Evolutionary conservation across 2,888 invertebrate genomes (phyloP).

Genomic region (Cephus spinipes): DNA sequence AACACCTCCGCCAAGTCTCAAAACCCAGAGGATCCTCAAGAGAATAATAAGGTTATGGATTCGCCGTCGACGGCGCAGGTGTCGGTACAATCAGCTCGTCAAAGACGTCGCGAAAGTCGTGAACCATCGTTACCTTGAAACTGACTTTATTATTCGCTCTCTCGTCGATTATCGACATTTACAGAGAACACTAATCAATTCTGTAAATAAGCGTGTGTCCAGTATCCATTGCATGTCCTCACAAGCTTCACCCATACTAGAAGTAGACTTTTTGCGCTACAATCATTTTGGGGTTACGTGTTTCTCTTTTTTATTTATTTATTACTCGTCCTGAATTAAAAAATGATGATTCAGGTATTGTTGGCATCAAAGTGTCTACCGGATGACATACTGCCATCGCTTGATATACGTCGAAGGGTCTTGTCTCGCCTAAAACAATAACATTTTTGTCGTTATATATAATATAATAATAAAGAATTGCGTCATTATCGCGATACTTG

Average conservation of each 20-base stretch:
- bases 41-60: background rate
- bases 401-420: constrained; percentile 45
- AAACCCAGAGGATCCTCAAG: background rate
- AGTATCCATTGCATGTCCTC: background rate
- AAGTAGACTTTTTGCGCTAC: background rate
- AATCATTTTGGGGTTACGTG: background rate
- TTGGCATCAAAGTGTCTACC: constrained; percentile 27
- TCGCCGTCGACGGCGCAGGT: background rate
- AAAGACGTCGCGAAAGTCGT: background rate
- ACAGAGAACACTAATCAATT: too few species aligned
- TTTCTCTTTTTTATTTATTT: background rate
- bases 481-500: constrained; percentile 24
- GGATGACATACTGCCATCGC: constrained; percentile 44
- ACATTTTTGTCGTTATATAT: constrained; percentile 2
- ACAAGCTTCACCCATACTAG: background rate
- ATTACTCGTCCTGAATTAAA: background rate
- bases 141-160: background rate
- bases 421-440: constrained; percentile 30
- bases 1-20: background rate
- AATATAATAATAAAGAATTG: constrained; percentile 19
- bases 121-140: background rate
- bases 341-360: constrained; percentile 18
- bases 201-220: background rate
- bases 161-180: too few species aligned
- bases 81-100: background rate